Conservation (phyloP, 2,888 invertebrate genomes). For the Coelopa pilipes region DNA sequence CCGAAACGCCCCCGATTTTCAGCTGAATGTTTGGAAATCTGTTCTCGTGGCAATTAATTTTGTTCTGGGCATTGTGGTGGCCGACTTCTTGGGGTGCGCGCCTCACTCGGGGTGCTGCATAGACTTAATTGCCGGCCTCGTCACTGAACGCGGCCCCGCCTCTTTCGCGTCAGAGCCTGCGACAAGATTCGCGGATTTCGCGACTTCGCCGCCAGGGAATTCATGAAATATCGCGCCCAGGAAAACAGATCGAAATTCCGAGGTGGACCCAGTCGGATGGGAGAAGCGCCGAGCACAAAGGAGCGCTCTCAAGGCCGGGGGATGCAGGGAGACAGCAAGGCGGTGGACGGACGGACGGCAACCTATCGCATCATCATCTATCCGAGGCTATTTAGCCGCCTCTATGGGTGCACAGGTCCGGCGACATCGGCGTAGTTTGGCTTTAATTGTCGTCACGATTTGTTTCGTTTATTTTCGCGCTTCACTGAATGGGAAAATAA, state of each 20-base stretch:
- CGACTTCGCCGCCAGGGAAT: constrained; percentile 6
- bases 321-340: background rate
- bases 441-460: constrained; percentile 29
- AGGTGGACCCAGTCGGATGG: background rate
- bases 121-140: constrained; percentile 20
- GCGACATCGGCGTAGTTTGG: background rate
- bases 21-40: background rate
- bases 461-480: constrained; percentile 29
- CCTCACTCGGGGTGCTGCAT: background rate
- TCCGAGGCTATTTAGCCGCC: background rate
- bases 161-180: constrained; percentile 2
- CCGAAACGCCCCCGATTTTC: background rate
- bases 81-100: background rate
- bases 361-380: background rate
- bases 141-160: constrained; percentile 1
- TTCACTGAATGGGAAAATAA: constrained; percentile 14
- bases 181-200: constrained; percentile 7
- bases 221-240: background rate
- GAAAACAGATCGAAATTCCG: background rate
- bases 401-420: background rate
- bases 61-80: background rate
- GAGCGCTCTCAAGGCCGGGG: too few relatives aligned
- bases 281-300: too few relatives aligned
- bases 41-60: background rate
- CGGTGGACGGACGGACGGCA: background rate